phyloP scores from a whole-genome alignment of 2,113 vertebrate genomes.

The Xiphophorus couchianus region DNA sequence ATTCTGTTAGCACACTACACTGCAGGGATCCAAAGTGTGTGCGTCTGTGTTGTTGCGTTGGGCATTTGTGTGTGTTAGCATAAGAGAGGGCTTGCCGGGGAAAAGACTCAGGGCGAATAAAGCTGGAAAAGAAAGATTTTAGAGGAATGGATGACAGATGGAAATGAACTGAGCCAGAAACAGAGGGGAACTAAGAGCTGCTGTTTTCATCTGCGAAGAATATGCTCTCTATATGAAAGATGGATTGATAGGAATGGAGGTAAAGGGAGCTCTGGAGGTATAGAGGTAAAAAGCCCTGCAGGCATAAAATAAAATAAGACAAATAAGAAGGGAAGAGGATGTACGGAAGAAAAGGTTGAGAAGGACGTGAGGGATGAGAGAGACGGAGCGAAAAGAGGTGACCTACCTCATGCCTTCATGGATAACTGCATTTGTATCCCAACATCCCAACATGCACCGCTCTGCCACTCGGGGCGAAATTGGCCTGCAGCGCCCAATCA shows the following conservation, averaged over 20 bases:
- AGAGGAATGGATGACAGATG: conserved; percentile 52
- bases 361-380: conserved; percentile 23
- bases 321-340: conserved; percentile 1
- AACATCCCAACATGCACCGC: conserved; percentile 75
- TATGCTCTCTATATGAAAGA: conserved; percentile 40
- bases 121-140: conserved; percentile 37
- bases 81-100: conserved; percentile 21
- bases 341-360: conserved; percentile 11
- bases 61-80: conserved; percentile 13
- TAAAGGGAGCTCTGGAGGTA: conserved; percentile 32
- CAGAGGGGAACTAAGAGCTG: conserved; percentile 23
- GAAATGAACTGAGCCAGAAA: conserved; percentile 51
- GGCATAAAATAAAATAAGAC: background rate
- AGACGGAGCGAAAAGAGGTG: conserved; percentile 49
- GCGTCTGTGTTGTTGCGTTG: conserved; percentile 6
- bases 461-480: conserved; percentile 64
- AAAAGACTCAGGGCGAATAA: conserved; percentile 40
- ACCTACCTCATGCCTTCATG: conserved; percentile 70
- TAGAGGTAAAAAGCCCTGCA: conserved; percentile 18
- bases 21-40: conserved; percentile 46
- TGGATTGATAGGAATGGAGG: conserved; percentile 42
- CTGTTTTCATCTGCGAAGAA: conserved; percentile 50
- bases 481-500: conserved; percentile 75
- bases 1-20: conserved; percentile 72
- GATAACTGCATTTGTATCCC: conserved; percentile 73